phyloP scores from a whole-genome alignment of 2,888 invertebrate genomes.

The Lasioglossum morio region DNA sequence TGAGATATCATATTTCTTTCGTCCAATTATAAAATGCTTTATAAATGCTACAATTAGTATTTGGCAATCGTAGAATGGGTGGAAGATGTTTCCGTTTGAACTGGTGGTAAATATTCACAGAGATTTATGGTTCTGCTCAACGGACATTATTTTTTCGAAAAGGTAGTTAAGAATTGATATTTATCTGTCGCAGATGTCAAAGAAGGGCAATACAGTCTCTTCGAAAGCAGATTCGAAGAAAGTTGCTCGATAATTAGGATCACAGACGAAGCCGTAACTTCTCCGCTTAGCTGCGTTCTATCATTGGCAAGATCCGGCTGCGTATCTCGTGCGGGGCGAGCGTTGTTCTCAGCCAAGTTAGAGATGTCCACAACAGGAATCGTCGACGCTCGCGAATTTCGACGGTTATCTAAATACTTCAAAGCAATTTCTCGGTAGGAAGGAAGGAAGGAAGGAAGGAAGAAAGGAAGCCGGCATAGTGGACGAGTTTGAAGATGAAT shows the following conservation, averaged over 20 bases:
- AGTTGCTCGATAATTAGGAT: constrained; percentile 50
- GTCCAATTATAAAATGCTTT: too few relatives aligned
- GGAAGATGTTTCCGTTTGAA: background rate
- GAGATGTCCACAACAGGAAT: background rate
- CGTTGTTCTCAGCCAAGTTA: background rate
- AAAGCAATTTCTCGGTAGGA: constrained; percentile 34
- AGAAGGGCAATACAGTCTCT: too few relatives aligned
- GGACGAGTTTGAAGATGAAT: constrained; percentile 39
- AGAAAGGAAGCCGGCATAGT: background rate
- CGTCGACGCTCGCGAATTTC: background rate
- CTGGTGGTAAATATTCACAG: background rate
- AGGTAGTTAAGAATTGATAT: too few relatives aligned
- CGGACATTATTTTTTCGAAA: too few relatives aligned
- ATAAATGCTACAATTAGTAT: too few relatives aligned
- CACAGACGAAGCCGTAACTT: constrained; percentile 52
- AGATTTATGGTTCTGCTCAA: too few relatives aligned
- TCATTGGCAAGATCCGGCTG: constrained; percentile 53
- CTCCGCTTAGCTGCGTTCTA: constrained; percentile 39
- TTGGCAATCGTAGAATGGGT: background rate
- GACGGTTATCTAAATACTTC: constrained; percentile 40
- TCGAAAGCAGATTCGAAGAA: too few relatives aligned
- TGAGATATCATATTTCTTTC: too few relatives aligned
- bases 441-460: background rate
- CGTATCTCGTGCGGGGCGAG: background rate
- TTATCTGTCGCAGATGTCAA: too few relatives aligned